These are phyloP conservation scores for Isoperla grammatica DNA, from an alignment of 2,888 invertebrate genomes.

Conservation along the genomic window DNA sequence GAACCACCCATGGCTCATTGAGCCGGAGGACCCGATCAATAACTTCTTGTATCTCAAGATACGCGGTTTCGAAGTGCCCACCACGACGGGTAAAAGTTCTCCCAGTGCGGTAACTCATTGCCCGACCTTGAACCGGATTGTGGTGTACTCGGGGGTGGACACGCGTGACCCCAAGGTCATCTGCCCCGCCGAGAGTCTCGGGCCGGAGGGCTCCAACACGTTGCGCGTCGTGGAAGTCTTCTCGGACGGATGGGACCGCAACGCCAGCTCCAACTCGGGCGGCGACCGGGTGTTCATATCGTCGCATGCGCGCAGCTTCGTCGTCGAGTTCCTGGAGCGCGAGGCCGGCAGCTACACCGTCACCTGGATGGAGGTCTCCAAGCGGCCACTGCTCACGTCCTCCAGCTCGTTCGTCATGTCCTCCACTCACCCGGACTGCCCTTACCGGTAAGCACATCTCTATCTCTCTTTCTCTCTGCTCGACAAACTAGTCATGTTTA, in stretches of 20 bases:
- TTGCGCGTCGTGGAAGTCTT: conserved; percentile 55
- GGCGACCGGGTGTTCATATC: conserved; percentile 36
- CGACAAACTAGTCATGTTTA: neutral
- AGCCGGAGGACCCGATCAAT: conserved; percentile 63
- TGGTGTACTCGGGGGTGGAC: conserved; percentile 64
- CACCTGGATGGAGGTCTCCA: conserved; percentile 74
- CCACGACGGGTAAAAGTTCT: conserved; percentile 5
- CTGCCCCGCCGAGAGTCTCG: conserved; percentile 53
- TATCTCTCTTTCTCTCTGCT: conserved; percentile 17
- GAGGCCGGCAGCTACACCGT: conserved; percentile 68
- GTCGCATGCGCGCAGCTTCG: conserved; percentile 61
- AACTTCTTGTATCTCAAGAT: conserved; percentile 67
- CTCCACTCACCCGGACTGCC: conserved; percentile 52
- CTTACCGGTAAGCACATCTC: conserved; percentile 54
- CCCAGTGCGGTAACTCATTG: conserved; percentile 45
- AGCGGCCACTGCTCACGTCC: conserved; percentile 40
- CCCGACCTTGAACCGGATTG: conserved; percentile 62
- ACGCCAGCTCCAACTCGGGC: conserved; percentile 35
- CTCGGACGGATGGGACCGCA: conserved; percentile 62
- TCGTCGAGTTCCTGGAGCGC: conserved; percentile 67
- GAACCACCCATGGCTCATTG: conserved; percentile 72
- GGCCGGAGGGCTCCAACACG: conserved; percentile 29
- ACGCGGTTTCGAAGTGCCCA: conserved; percentile 54
- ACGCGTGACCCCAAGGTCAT: conserved; percentile 58
- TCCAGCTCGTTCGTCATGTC: conserved; percentile 53